Percentiles rank a stretch among this genome's conserved stretches.
Evolutionary conservation across 2,888 invertebrate species (phyloP).

Genomic region (Lochmaea crataegi): DNA sequence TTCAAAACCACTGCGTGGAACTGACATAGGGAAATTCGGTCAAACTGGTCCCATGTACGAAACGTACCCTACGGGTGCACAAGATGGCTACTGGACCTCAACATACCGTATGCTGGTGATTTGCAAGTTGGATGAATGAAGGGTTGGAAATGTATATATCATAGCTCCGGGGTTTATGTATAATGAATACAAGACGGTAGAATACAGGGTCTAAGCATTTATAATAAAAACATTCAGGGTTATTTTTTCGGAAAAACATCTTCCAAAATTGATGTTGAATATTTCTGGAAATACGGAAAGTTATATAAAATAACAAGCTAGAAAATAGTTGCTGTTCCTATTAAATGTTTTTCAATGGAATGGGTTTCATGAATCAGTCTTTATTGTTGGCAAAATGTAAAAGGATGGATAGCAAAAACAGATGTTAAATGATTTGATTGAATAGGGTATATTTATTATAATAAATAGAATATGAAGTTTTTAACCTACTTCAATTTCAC

Average conservation of each 20-base stretch:
- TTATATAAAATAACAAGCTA: too few relatives aligned
- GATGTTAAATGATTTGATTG: too few relatives aligned
- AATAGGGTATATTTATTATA: too few relatives aligned
- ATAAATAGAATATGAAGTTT: too few relatives aligned
- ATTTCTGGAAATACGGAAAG: too few relatives aligned
- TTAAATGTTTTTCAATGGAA: too few relatives aligned
- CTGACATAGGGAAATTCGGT: neutral
- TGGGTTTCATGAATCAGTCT: too few relatives aligned
- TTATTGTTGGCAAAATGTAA: too few relatives aligned
- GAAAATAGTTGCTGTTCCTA: too few relatives aligned
- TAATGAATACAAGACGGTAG: neutral
- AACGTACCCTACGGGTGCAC: neutral
- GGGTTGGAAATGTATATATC: neutral
- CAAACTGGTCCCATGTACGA: neutral
- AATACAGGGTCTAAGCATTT: neutral
- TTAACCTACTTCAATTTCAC: too few relatives aligned
- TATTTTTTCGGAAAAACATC: neutral
- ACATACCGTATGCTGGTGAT: neutral
- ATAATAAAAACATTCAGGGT: neutral
- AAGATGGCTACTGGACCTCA: constrained; percentile 6
- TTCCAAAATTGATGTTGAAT: too few relatives aligned
- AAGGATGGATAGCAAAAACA: too few relatives aligned
- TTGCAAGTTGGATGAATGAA: constrained; percentile 2
- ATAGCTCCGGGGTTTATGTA: neutral
- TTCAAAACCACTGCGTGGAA: neutral